Base-by-base conservation (phyloP, 1,140 invertebrate genomes). In the Sminthurinus signatus region DNA sequence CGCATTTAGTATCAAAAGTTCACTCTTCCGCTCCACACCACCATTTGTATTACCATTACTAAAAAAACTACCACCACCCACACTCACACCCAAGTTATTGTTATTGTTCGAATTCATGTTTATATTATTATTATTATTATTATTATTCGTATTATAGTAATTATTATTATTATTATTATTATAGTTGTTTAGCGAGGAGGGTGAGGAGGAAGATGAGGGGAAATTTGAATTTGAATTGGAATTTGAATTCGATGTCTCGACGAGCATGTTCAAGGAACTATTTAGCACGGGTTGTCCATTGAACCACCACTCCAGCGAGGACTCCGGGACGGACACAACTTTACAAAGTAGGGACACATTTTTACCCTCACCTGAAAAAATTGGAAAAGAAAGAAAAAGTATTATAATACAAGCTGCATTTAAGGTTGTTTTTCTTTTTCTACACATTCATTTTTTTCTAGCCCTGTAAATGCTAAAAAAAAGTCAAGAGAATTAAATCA, bases 341-440 rank as follows among this genome's bases (percentile, higher is more conserved):
- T 87, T 79, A 74, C 89, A 93, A 36, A 84, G 78, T 2, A 93
- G 76, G 0, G 88, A 88, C 8, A 89, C 81, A 70, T 93, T 91
- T 52, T 84, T 84, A 0, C 88, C 88, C 69, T 89, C 84, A 55
- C 67, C 70, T 72, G 55, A 14, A 56, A 67, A 46, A n/a, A n/a
- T 10, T 10, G 44, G 44, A 48, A n/a, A 48, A 48, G 44, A 19
- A 48, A 19, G 44, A 25, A 48, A 48, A 42, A 42, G 39, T 42
- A 12, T 42, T 42, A 12, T 42, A 19, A 14, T n/a, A n/a, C n/a
- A n/a, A n/a, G n/a, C n/a, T n/a, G n/a, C n/a, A n/a, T n/a, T n/a
- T n/a, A n/a, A n/a, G n/a, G n/a, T n/a, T n/a, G n/a, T n/a, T n/a
- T n/a, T n/a, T n/a, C n/a, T n/a, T n/a, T n/a, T n/a, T n/a, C n/a